A percentile compares a stretch with the other conserved stretches of the same genome.
Evolutionary conservation across 1,140 invertebrate species (phyloP).

Genomic region (Pomacea maculata): DNA sequence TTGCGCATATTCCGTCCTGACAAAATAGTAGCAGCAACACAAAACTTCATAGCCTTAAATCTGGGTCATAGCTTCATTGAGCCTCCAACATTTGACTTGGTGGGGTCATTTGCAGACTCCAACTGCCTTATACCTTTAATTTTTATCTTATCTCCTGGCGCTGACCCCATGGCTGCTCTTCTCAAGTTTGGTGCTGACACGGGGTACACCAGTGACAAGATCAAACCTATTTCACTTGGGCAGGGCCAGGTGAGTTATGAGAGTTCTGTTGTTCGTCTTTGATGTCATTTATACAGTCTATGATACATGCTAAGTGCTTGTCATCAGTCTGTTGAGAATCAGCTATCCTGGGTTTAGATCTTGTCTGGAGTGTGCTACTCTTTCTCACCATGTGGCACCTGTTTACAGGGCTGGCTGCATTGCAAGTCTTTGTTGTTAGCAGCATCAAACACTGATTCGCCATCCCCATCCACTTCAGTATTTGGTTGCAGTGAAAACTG

Average conservation of each 20-base stretch:
- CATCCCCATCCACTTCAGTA: too few relatives aligned
- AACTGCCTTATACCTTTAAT: conserved; percentile 63
- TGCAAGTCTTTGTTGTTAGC: too few relatives aligned
- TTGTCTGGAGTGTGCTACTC: too few relatives aligned
- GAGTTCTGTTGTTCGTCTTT: too few relatives aligned
- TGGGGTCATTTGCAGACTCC: conserved; percentile 63
- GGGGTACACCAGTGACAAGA: conserved; percentile 55
- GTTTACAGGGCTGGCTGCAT: too few relatives aligned
- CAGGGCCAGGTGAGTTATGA: conserved; percentile 63
- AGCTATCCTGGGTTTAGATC: too few relatives aligned
- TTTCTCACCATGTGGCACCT: too few relatives aligned
- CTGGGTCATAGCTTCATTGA: conserved; percentile 64
- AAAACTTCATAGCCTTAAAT: conserved; percentile 64
- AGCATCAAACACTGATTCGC: too few relatives aligned
- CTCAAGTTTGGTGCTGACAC: conserved; percentile 66
- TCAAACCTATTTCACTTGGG: conserved; percentile 65
- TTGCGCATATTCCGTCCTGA: conserved; percentile 60
- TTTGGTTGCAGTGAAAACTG: too few relatives aligned
- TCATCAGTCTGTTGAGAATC: too few relatives aligned
- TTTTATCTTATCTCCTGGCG: conserved; percentile 65
- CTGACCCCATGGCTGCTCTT: conserved; percentile 66
- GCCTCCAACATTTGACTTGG: conserved; percentile 65
- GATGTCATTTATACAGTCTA: too few relatives aligned
- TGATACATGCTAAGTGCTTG: too few relatives aligned
- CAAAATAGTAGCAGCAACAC: conserved; percentile 61